These are phyloP conservation scores for Gila robusta DNA, from an alignment of 2,797 vertebrate genomes.

Conservation along the genomic window DNA sequence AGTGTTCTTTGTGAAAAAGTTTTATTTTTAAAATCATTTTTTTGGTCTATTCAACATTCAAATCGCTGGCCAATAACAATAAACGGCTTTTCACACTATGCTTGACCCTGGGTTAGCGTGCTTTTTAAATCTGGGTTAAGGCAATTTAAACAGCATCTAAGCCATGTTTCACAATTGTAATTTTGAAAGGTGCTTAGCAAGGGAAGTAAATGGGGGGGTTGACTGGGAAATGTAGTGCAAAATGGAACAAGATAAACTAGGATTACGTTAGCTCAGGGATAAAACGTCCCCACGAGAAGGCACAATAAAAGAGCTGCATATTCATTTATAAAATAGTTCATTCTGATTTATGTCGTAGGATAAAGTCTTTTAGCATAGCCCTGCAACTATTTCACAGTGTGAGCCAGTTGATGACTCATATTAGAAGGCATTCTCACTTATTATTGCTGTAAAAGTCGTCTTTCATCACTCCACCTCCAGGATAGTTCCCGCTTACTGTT, in stretches of 20 bases:
- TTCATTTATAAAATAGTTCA: not conserved
- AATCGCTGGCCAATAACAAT: not conserved
- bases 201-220: not conserved
- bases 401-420: conserved; percentile 60
- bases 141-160: not conserved
- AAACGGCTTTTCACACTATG: not conserved
- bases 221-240: not conserved
- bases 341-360: not conserved
- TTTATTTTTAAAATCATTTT: not conserved
- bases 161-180: not conserved
- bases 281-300: not conserved
- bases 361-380: conserved; percentile 8
- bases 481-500: conserved; percentile 18
- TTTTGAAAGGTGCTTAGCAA: not conserved
- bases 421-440: conserved; percentile 67
- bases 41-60: not conserved
- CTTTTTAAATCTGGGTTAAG: not conserved
- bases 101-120: not conserved
- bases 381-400: conserved; percentile 61
- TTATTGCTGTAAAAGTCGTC: conserved; percentile 54
- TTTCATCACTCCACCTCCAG: not conserved
- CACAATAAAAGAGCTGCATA: not conserved
- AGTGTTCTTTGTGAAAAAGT: too few species aligned
- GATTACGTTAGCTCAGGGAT: not conserved
- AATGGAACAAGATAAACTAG: not conserved